A percentile compares a stretch with the other conserved stretches of the same genome.
Conservation (phyloP, 2,113 vertebrate species). For the Reinhardtius hippoglossoides region DNA sequence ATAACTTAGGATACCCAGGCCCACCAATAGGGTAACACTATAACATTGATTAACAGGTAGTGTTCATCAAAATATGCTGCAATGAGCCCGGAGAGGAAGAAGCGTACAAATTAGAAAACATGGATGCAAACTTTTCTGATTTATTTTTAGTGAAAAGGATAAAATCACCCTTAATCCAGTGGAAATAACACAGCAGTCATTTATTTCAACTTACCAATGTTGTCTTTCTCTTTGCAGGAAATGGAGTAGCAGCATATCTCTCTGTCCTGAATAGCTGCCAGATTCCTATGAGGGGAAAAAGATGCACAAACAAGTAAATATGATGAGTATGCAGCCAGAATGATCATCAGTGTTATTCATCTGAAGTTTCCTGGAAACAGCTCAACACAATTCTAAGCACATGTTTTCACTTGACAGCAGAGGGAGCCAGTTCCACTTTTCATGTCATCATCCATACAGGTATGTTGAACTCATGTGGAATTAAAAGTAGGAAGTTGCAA, state of each 20-base stretch:
- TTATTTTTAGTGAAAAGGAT: no score
- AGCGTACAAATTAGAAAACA: no score
- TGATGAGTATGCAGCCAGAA: background rate
- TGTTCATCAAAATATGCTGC: no score
- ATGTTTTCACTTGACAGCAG: constrained; percentile 36
- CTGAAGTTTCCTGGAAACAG: background rate
- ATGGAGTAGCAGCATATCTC: constrained; percentile 89
- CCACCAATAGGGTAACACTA: no score
- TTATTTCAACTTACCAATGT: constrained; percentile 81
- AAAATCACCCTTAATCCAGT: no score
- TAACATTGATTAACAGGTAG: no score
- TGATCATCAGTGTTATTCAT: background rate
- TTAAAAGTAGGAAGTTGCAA: background rate
- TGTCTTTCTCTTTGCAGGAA: constrained; percentile 91
- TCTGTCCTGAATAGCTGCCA: constrained; percentile 88
- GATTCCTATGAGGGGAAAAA: constrained; percentile 77
- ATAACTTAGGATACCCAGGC: no score
- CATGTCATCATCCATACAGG: background rate
- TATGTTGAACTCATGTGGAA: background rate
- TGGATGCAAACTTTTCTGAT: no score
- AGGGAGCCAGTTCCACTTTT: constrained; percentile 28
- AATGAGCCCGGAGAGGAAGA: no score
- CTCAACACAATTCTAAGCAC: background rate
- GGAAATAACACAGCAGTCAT: no score
- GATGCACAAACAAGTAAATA: background rate